Evolutionary conservation across 2,888 invertebrate species (phyloP).

Genomic region (Pteria penguin): DNA sequence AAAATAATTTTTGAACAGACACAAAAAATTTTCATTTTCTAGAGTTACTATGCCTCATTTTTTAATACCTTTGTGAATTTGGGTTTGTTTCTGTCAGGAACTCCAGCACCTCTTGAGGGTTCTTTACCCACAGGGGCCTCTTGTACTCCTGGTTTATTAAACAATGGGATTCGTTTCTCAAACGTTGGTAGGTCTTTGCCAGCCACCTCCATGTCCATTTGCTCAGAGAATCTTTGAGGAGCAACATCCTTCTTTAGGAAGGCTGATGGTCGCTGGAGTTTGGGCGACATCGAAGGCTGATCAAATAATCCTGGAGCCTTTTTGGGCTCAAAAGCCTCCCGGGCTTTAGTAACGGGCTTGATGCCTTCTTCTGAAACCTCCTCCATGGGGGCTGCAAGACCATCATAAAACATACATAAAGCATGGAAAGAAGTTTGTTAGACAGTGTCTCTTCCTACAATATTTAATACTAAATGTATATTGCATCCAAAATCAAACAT

Average conservation of each 20-base stretch:
- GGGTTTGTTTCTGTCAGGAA: slow-evolving; percentile 54
- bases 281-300: slow-evolving; percentile 63
- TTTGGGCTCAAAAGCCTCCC: slow-evolving; percentile 61
- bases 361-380: slow-evolving; percentile 56
- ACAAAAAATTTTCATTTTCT: too few relatives aligned
- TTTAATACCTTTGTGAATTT: slow-evolving; percentile 61
- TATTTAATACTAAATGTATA: too few relatives aligned
- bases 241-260: slow-evolving; percentile 46
- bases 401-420: too few relatives aligned
- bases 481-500: too few relatives aligned
- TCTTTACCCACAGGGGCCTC: slow-evolving; percentile 44
- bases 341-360: slow-evolving; percentile 64
- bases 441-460: too few relatives aligned
- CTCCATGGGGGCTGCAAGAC: slow-evolving; percentile 47
- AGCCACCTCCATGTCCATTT: slow-evolving; percentile 67
- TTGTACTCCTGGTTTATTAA: slow-evolving; percentile 51
- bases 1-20: too few relatives aligned
- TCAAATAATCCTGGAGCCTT: slow-evolving; percentile 61
- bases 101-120: slow-evolving; percentile 37
- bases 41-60: too few relatives aligned
- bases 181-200: slow-evolving; percentile 61
- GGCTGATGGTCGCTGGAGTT: slow-evolving; percentile 63
- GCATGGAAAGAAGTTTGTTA: too few relatives aligned
- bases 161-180: slow-evolving; percentile 68
- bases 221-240: slow-evolving; percentile 61